phyloP scores from a whole-genome alignment of 2,888 invertebrate genomes.

The Limnephilus marmoratus region DNA sequence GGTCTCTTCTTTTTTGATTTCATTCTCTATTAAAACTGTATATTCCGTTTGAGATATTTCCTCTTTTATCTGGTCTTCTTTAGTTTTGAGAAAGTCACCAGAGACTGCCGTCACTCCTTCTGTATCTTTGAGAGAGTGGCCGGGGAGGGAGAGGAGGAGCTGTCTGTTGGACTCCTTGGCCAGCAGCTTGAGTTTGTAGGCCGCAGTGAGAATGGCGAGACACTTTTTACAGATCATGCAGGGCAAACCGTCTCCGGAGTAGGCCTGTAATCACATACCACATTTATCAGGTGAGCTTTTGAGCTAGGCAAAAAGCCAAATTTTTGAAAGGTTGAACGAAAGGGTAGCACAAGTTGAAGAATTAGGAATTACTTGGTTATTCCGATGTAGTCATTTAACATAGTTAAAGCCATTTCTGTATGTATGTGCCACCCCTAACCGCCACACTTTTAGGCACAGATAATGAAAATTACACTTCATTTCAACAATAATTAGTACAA shows the following conservation, averaged over 20 bases:
- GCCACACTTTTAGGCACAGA: too few relatives aligned
- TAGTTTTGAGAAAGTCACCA: not conserved
- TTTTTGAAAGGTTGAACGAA: not conserved
- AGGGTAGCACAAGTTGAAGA: not conserved
- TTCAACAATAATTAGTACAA: too few relatives aligned
- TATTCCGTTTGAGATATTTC: not conserved
- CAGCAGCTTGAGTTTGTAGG: conserved; percentile 53
- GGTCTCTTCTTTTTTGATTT: not conserved
- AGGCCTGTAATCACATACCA: conserved; percentile 43
- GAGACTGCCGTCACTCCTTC: not conserved
- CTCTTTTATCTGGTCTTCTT: not conserved
- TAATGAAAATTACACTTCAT: too few relatives aligned
- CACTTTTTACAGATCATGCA: conserved; percentile 56
- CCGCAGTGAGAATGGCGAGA: conserved; percentile 35
- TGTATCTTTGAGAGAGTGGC: not conserved
- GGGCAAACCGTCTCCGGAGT: conserved; percentile 51
- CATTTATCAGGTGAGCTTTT: not conserved
- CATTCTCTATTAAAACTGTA: not conserved
- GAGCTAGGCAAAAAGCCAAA: not conserved
- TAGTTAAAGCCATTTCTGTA: too few relatives aligned
- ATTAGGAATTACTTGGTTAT: too few relatives aligned
- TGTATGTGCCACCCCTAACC: too few relatives aligned
- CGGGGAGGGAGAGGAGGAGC: not conserved
- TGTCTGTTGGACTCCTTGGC: conserved; percentile 49
- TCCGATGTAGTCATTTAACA: too few relatives aligned